phyloP scores from a whole-genome alignment of 2,113 vertebrate species.

The Clarias magur region DNA sequence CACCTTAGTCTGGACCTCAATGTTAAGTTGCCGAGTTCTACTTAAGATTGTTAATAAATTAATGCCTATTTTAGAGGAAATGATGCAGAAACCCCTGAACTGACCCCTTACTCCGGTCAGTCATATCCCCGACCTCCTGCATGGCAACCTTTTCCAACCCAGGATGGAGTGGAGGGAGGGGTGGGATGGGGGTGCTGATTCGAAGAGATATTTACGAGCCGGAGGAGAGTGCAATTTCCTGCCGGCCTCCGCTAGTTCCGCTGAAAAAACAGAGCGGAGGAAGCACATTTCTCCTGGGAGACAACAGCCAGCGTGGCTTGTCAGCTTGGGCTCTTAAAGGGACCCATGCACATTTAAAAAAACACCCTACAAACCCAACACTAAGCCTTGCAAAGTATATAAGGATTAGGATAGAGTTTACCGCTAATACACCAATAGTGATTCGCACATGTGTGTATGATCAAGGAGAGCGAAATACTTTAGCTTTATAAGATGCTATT shows the following conservation, averaged over 20 bases:
- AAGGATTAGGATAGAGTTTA: neutral
- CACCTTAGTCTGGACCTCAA: neutral
- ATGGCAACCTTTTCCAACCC: conserved; percentile 52
- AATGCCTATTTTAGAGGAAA: conserved; percentile 24
- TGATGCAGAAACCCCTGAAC: conserved; percentile 29
- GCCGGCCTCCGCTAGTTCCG: conserved; percentile 78
- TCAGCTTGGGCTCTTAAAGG: conserved; percentile 57
- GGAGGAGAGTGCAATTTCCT: conserved; percentile 82
- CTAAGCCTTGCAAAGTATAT: neutral
- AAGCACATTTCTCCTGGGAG: conserved; percentile 76
- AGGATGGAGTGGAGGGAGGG: conserved; percentile 51
- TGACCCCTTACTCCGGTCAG: conserved; percentile 42
- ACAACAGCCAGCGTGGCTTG: conserved; percentile 58
- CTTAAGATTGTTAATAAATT: conserved; percentile 4
- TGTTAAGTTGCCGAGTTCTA: neutral
- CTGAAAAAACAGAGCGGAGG: conserved; percentile 80
- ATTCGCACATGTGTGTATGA: neutral
- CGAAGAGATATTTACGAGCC: conserved; percentile 77
- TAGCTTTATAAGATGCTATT: neutral
- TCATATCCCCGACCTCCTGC: conserved; percentile 45
- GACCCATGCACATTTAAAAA: conserved; percentile 30
- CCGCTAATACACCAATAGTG: neutral
- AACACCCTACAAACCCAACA: conserved; percentile 34
- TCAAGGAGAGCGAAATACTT: neutral
- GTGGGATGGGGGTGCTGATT: conserved; percentile 69